Conservation (phyloP, 30 jellyfish, hydroid and myxozoan species). For the Sanderia malayensis region DNA sequence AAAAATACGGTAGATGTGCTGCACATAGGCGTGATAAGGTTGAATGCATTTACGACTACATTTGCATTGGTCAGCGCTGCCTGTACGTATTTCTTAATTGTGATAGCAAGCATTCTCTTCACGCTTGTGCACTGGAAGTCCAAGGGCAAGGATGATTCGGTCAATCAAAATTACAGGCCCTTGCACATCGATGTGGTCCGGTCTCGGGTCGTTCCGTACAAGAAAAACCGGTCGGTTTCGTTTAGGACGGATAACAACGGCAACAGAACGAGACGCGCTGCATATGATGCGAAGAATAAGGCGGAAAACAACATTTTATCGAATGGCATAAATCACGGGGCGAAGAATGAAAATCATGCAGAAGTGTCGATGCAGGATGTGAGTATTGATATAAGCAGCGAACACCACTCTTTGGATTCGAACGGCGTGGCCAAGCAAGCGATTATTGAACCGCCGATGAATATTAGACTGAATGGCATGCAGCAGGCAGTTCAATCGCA, state of each 20-base stretch:
- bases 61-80: background rate
- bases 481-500: background rate
- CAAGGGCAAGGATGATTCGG: background rate
- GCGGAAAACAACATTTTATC: too few relatives aligned
- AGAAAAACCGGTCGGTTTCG: too few relatives aligned
- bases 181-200: background rate
- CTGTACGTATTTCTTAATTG: background rate
- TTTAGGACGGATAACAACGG: too few relatives aligned
- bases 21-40: conserved; percentile 38
- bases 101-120: background rate
- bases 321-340: too few relatives aligned
- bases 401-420: too few relatives aligned
- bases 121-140: background rate
- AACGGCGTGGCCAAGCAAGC: too few relatives aligned
- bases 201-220: background rate
- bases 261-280: too few relatives aligned
- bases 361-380: too few relatives aligned
- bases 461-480: background rate
- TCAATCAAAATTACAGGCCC: background rate
- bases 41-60: background rate
- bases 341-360: too few relatives aligned
- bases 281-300: too few relatives aligned
- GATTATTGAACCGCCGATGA: background rate
- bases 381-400: too few relatives aligned
- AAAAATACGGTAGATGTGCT: background rate